Evolutionary conservation across 2,113 vertebrate genomes (phyloP).

Genomic region (Pelecanus crispus): DNA sequence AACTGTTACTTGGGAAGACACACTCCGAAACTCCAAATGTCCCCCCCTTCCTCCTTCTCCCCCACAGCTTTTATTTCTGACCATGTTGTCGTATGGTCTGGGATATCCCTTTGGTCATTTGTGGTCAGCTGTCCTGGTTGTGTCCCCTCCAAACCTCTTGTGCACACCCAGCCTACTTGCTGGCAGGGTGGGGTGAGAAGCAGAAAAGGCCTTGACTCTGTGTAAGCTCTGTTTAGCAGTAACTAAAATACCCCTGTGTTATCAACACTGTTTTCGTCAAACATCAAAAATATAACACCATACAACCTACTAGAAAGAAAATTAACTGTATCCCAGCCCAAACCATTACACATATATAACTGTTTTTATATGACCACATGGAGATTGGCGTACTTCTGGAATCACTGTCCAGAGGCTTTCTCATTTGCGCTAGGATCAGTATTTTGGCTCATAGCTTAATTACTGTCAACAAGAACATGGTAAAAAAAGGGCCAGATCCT

Average conservation of each 20-base stretch:
- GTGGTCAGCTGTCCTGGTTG: background rate
- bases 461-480: background rate
- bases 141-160: background rate
- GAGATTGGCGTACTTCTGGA: background rate
- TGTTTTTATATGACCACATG: background rate
- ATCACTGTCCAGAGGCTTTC: background rate
- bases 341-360: background rate
- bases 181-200: background rate
- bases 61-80: background rate
- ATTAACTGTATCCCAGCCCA: background rate
- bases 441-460: background rate
- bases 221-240: background rate
- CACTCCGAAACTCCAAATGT: accelerated
- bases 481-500: background rate
- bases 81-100: accelerated
- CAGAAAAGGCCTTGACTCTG: background rate
- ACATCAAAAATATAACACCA: background rate
- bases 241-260: background rate
- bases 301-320: background rate
- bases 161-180: too few species aligned
- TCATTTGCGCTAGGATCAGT: background rate
- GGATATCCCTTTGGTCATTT: background rate
- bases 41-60: background rate
- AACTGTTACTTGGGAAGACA: background rate
- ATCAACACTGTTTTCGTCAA: background rate